These are phyloP conservation scores for Tetranychus piercei DNA, from an alignment of 2,888 invertebrate species.

Conservation along the genomic window DNA sequence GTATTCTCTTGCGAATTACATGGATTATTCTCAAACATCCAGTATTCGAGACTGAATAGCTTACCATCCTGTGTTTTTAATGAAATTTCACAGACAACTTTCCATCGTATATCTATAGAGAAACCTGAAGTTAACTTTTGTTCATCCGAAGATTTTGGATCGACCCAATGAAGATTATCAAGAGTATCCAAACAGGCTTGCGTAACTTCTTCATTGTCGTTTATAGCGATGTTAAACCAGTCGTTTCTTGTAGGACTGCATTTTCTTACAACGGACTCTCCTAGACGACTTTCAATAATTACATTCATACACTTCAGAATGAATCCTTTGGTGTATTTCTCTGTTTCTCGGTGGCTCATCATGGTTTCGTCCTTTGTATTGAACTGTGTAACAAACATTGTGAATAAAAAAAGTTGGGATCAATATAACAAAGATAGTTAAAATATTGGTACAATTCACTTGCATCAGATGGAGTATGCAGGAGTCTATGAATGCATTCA, in stretches of 20 bases:
- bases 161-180: slow-evolving; percentile 3
- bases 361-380: not conserved
- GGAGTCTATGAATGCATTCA: too few species aligned
- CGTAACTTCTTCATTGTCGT: slow-evolving; percentile 19
- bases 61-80: slow-evolving; percentile 59
- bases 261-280: slow-evolving; percentile 50
- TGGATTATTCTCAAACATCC: not conserved
- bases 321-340: slow-evolving; percentile 71
- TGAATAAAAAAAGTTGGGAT: too few species aligned
- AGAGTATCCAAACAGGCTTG: slow-evolving; percentile 16
- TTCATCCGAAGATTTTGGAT: not conserved
- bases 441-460: too few species aligned
- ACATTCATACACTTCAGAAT: slow-evolving; percentile 72
- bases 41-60: slow-evolving; percentile 6
- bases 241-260: slow-evolving; percentile 62
- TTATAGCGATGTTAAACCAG: slow-evolving; percentile 44
- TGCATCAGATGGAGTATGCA: too few species aligned
- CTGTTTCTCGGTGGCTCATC: slow-evolving; percentile 46
- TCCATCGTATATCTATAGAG: slow-evolving; percentile 29
- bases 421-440: too few species aligned
- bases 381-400: too few species aligned
- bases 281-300: slow-evolving; percentile 68
- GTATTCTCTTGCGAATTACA: not conserved
- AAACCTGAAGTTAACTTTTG: not conserved
- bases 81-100: slow-evolving; percentile 73